Conservation (phyloP, 2,113 vertebrate genomes). For the Dipodomys stephensi region DNA sequence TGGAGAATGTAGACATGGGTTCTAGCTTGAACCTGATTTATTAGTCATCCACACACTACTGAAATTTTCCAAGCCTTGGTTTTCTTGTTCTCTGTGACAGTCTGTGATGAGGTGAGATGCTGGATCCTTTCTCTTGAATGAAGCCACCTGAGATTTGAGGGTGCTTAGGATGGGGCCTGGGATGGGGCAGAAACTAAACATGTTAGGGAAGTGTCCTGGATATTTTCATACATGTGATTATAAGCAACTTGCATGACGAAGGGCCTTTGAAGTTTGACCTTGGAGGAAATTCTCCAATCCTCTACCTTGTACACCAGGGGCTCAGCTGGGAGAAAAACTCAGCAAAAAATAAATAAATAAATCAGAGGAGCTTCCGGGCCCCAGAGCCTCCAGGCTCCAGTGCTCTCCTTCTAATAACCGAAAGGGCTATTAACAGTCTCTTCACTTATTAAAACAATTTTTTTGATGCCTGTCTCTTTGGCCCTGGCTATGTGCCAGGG, state of each 20-base stretch:
- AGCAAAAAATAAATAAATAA: not conserved
- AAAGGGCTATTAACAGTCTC: slow-evolving; percentile 60
- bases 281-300: not conserved
- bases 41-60: not conserved
- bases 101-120: not conserved
- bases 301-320: rapidly evolving
- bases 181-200: not conserved
- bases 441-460: slow-evolving; percentile 75
- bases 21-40: not conserved
- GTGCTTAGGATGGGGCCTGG: not conserved
- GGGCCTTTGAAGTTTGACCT: not conserved
- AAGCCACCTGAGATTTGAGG: not conserved
- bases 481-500: not conserved
- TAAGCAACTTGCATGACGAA: not conserved
- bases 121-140: not conserved
- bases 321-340: not conserved
- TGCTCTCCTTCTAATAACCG: slow-evolving; percentile 52
- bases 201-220: not conserved
- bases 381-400: not conserved
- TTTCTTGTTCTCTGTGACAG: not conserved
- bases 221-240: not conserved
- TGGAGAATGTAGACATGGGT: not conserved
- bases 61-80: not conserved
- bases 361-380: not conserved
- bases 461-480: slow-evolving; percentile 45